Base-by-base conservation (phyloP, 2,888 invertebrate species). In the Caenorhabditis virilis region DNA sequence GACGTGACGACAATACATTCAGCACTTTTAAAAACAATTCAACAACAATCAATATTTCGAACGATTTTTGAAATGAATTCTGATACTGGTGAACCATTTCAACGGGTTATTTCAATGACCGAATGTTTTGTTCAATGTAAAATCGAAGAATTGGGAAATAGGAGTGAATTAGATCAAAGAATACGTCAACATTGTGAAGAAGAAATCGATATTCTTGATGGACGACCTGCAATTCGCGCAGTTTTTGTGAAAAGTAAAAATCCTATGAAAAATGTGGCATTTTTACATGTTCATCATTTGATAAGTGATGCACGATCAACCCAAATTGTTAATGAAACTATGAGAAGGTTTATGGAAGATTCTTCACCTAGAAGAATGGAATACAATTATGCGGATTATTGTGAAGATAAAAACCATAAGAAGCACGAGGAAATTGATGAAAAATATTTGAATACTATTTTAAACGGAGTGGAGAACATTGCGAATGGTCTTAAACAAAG, bases 281-380 rank as follows among this genome's bases (percentile, higher is more conserved):
- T 72, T 35, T 41, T 72, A 5, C 64, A 66, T 23, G 56, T 75
- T 18, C 72, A 72, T 48, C 76, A 76, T 51, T 41, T 76, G 18
- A 58, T 70, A 9, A 66, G 68, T 20, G 76, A 76, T 42, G 76
- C 71, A 2, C 58, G 66, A 56, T 60, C 65, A 6, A 72, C 72
- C 1, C 61, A 57, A 20, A 27, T 69, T 27, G 57, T 52, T 6
- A 67, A 66, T 50, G 33, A 38, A 9, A 49, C 46, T 1, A 65
- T 65, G 52, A 30, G 23, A 30, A n/a, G 33, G 15, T 60, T 49
- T 25, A 25, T 60, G n/a, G 36, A 49, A 11, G 26, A 45, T 7
- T 20, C 23, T n/a, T 23, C 2, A 1, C 27, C 47, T 1, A 42
- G 25, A 11, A 25, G 50, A 20, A 7, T 38, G 18, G 25, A 30